Base-by-base conservation (phyloP, 1,140 invertebrate species). In the Cydia amplana region DNA sequence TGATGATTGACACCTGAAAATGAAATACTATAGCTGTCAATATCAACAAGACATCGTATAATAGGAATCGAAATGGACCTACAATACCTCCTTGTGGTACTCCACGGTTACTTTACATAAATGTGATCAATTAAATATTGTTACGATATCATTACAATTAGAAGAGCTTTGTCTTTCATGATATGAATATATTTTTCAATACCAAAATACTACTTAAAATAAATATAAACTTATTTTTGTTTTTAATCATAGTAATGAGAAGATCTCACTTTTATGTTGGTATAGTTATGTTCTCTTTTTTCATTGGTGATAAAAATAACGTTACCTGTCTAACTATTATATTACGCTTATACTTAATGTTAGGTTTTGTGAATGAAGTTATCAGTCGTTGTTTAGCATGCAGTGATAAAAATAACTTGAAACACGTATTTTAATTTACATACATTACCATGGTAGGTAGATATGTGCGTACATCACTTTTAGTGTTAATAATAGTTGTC, bases 1-100 rank as follows among this genome's bases (percentile, higher is more conserved):
- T 40, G 65, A 40, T n/a, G 65, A 70, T 36, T 70, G 65, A 70
- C 64, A 65, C 2, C 64, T 0, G 25, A 64, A 25, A 23, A 23
- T 25, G 10, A 18, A 64, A 1, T 2, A 60, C 2, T 18, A 60
- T 63, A 64, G 2, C 60, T 64, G 23, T 23, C 6, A 25, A 64
- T 64, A 25, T 10, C 60, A 4, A 4, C 60, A 28, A 51, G 16
- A 51, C n/a, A 14, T n/a, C 18, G 43, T 51, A 2, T 51, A 51
- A 20, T 23, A 23, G 55, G 20, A 60, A 60, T 12, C 3, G 10
- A 23, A 60, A n/a, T 60, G 55, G 55, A 23, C 55, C 55, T 60
- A 23, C 7, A 60, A 60, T 23, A 23, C n/a, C 20, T 20, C n/a
- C 55, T 23, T 18, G 55, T 20, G 18, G 9, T 23, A 60, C 55